Conservation (phyloP, 1,140 invertebrate species). For the Cardiocondyla obscurior region DNA sequence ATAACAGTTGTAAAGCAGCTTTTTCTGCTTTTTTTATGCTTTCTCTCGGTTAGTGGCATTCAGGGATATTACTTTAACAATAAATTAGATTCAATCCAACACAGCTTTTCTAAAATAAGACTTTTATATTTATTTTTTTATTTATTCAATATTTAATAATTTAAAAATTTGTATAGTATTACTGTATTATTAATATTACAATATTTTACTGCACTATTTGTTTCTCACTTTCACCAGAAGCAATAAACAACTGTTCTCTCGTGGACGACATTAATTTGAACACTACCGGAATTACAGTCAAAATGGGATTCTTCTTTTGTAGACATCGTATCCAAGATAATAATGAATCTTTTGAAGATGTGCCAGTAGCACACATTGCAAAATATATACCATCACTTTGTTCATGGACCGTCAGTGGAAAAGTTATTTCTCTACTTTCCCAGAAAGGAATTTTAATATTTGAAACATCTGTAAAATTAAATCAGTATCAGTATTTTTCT, state of each 20-base stretch:
- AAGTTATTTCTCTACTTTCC: constrained; percentile 79
- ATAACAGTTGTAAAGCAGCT: too few species aligned
- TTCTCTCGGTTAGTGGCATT: too few species aligned
- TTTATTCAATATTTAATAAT: background rate
- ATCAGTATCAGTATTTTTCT: constrained; percentile 44
- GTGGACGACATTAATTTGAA: constrained; percentile 85
- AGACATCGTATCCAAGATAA: constrained; percentile 96
- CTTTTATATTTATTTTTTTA: too few species aligned
- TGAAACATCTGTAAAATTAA: constrained; percentile 87
- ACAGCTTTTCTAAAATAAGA: too few species aligned
- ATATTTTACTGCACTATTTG: background rate
- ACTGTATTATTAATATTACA: too few species aligned
- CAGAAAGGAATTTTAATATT: constrained; percentile 86
- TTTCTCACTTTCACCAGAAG: background rate
- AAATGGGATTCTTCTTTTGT: constrained; percentile 90
- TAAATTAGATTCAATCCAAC: too few species aligned
- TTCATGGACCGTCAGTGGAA: constrained; percentile 90
- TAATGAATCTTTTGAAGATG: constrained; percentile 94
- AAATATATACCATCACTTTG: constrained; percentile 97
- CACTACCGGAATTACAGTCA: constrained; percentile 91
- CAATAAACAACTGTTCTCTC: background rate
- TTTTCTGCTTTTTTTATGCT: too few species aligned
- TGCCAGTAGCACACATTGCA: constrained; percentile 94
- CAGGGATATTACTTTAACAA: too few species aligned
- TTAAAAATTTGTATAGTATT: background rate